Percentiles rank a stretch among this genome's conserved stretches.
Evolutionary conservation across 30 jellyfish, hydroid and myxozoan species (phyloP).

Genomic region (Turritopsis rubra): DNA sequence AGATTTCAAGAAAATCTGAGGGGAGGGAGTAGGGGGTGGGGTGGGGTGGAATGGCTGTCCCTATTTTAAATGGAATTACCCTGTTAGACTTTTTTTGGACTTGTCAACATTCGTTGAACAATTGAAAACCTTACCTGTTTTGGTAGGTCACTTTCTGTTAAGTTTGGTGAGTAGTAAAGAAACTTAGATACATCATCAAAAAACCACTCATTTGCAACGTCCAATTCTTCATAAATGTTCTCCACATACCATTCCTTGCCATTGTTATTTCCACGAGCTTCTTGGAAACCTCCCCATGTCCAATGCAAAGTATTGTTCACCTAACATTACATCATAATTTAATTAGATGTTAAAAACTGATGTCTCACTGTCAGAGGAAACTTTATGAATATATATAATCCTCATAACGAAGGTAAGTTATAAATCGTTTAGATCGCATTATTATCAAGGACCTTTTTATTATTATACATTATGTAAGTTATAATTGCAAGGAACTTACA

Average conservation of each 20-base stretch:
- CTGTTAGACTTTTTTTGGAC: background rate
- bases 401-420: too few species aligned
- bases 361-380: too few species aligned
- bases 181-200: slow-evolving; percentile 59
- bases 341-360: background rate
- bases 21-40: too few species aligned
- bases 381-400: too few species aligned
- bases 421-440: too few species aligned
- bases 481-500: slow-evolving; percentile 25
- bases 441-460: background rate
- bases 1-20: too few species aligned
- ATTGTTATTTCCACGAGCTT: slow-evolving; percentile 79
- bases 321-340: slow-evolving; percentile 14
- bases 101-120: background rate
- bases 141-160: slow-evolving; percentile 49
- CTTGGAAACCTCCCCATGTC: slow-evolving; percentile 99
- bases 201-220: slow-evolving; percentile 93
- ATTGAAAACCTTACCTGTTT: slow-evolving; percentile 33
- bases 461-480: too few species aligned
- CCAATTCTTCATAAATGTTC: slow-evolving; percentile 90
- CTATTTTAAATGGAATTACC: too few species aligned
- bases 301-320: slow-evolving; percentile 39
- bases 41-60: too few species aligned
- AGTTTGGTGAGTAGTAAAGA: slow-evolving; percentile 73
- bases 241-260: slow-evolving; percentile 97